A percentile compares a stretch with the other conserved stretches of the same genome.
Conservation (phyloP, 1,140 invertebrate species). For the Zophobas morio region DNA sequence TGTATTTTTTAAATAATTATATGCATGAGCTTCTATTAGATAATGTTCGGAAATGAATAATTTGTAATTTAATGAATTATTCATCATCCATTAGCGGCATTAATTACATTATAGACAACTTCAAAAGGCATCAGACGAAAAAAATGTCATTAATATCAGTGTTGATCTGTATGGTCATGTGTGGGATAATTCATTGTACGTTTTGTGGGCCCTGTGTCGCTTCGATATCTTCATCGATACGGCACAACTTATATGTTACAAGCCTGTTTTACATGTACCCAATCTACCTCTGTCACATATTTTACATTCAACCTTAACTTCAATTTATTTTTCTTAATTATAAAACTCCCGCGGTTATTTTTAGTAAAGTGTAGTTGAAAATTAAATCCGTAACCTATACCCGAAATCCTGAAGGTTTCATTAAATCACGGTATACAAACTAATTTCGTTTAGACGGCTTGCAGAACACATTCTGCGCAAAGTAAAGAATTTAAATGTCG, state of each 20-base stretch:
- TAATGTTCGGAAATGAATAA: not conserved
- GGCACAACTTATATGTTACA: too few species aligned
- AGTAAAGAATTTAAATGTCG: not conserved
- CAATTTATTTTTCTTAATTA: too few species aligned
- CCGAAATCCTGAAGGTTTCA: too few species aligned
- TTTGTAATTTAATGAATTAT: too few species aligned
- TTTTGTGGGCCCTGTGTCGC: not conserved
- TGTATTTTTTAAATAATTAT: too few species aligned
- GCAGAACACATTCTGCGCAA: not conserved
- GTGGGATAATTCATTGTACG: not conserved
- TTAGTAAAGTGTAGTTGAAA: too few species aligned
- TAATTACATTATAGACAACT: not conserved
- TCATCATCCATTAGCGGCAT: not conserved
- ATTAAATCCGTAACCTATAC: too few species aligned
- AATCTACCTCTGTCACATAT: too few species aligned
- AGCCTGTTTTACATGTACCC: too few species aligned
- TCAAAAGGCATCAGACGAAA: not conserved
- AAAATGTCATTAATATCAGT: conserved; percentile 1
- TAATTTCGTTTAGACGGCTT: not conserved
- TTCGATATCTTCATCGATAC: not conserved
- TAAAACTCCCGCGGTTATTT: too few species aligned
- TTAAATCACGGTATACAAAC: too few species aligned
- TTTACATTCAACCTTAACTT: too few species aligned
- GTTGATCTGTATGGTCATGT: not conserved
- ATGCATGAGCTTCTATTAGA: not conserved